phyloP scores from a whole-genome alignment of 2,888 invertebrate species.

The Ectemnius continuus region DNA sequence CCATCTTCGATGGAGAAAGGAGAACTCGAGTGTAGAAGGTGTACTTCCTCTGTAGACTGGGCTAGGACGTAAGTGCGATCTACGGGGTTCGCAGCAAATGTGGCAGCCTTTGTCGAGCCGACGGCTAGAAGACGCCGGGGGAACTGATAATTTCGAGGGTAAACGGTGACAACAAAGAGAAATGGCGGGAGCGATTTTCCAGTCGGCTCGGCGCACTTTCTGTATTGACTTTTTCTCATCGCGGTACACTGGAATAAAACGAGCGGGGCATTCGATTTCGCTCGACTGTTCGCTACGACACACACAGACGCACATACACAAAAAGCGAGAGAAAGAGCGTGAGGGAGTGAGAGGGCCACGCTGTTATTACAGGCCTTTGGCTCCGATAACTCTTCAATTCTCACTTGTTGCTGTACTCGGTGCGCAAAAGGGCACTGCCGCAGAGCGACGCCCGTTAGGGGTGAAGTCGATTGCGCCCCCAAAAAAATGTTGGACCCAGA shows the following conservation, averaged over 20 bases:
- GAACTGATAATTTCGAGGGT: slow-evolving; percentile 33
- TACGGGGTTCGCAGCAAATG: background rate
- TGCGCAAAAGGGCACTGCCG: slow-evolving; percentile 27
- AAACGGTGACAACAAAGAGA: slow-evolving; percentile 21
- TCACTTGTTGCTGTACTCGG: slow-evolving; percentile 53
- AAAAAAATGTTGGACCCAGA: background rate
- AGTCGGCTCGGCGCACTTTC: slow-evolving; percentile 25
- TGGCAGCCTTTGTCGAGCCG: too few relatives aligned
- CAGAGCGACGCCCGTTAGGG: slow-evolving; percentile 22
- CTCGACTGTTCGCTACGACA: slow-evolving; percentile 26
- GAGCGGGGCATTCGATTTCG: slow-evolving; percentile 43
- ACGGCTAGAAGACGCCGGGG: background rate
- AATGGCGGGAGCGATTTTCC: slow-evolving; percentile 43
- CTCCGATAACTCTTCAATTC: slow-evolving; percentile 54
- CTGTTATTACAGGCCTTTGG: slow-evolving; percentile 56
- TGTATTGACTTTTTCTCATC: slow-evolving; percentile 51
- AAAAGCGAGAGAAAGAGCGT: too few relatives aligned
- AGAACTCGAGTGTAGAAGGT: too few relatives aligned
- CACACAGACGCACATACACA: too few relatives aligned
- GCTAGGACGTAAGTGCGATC: too few relatives aligned
- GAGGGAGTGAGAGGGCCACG: slow-evolving; percentile 18
- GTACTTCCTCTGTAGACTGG: too few relatives aligned
- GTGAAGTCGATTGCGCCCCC: background rate
- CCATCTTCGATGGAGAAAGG: too few relatives aligned
- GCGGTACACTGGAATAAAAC: slow-evolving; percentile 43